Evolutionary conservation across 2,113 vertebrate species (phyloP).

Genomic region (Raphicerus campestris): DNA sequence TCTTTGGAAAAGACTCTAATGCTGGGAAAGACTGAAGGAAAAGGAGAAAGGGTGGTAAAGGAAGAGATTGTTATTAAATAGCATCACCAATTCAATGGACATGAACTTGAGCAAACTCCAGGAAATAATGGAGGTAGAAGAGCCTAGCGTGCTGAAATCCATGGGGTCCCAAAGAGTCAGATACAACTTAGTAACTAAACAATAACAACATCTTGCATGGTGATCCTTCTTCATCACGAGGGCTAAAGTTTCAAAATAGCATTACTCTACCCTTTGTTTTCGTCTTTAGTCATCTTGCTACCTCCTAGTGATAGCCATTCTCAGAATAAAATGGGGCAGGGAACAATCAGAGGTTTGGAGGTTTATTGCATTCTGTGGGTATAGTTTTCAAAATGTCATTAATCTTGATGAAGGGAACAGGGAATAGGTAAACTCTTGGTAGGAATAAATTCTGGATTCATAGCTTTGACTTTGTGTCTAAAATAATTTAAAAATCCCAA

Average conservation of each 20-base stretch:
- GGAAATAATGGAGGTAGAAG: not conserved
- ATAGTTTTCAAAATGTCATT: not conserved
- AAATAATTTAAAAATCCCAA: not conserved
- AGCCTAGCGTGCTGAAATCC: not conserved
- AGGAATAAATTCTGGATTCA: not conserved
- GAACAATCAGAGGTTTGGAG: not conserved
- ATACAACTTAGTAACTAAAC: not conserved
- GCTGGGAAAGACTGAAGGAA: not conserved
- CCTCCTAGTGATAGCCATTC: not conserved
- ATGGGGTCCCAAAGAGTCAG: not conserved
- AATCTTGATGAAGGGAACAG: fast-evolving
- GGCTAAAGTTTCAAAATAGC: not conserved
- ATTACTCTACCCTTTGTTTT: not conserved
- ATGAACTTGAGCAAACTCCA: not conserved
- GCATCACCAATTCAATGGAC: not conserved
- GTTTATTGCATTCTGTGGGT: not conserved
- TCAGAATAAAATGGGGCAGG: not conserved
- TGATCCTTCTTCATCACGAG: not conserved
- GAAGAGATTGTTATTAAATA: not conserved
- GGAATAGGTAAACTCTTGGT: not conserved
- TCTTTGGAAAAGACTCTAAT: not conserved
- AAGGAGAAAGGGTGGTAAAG: not conserved
- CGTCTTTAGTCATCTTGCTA: not conserved
- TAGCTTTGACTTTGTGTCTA: not conserved
- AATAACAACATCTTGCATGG: not conserved